Conservation (phyloP, 2,797 vertebrate species). For the Myotis planiceps region DNA sequence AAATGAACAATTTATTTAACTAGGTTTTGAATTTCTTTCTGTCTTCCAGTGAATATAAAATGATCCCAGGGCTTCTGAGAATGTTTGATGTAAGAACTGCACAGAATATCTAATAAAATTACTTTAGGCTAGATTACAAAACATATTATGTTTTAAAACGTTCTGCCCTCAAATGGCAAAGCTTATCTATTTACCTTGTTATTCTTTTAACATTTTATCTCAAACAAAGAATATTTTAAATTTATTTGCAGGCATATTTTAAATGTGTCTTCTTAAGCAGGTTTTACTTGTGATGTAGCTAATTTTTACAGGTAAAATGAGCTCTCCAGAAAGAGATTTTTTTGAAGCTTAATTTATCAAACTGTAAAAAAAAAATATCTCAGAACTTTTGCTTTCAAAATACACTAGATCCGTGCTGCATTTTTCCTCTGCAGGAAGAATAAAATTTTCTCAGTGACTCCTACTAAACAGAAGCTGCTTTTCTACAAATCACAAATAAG, state of each 20-base stretch:
- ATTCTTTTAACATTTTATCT: conserved; percentile 61
- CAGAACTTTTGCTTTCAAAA: conserved; percentile 32
- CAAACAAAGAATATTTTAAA: conserved; percentile 64
- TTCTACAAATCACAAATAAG: conserved; percentile 7
- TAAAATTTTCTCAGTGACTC: background rate
- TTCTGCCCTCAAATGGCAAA: conserved; percentile 67
- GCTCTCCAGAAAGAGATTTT: background rate
- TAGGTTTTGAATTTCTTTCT: conserved; percentile 91
- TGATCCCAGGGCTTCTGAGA: conserved; percentile 87
- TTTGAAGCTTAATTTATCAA: background rate
- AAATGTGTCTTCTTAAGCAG: background rate
- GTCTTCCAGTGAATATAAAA: conserved; percentile 90
- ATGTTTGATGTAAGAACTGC: conserved; percentile 86
- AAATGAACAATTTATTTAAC: conserved; percentile 94
- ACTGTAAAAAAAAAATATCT: background rate
- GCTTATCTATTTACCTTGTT: conserved; percentile 76
- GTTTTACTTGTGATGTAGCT: background rate
- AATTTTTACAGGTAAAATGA: conserved; percentile 51
- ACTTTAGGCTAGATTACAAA: conserved; percentile 85
- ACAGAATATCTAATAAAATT: conserved; percentile 87
- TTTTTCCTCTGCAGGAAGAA: background rate
- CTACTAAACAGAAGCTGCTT: background rate
- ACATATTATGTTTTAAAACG: conserved; percentile 82
- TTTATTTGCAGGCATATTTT: conserved; percentile 65
- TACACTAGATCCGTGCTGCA: background rate